These are phyloP conservation scores for Sus scrofa DNA, from an alignment of 2,113 vertebrate genomes.

Conservation along the genomic window T2T-Sscrofa CM000819.6:69327501-69328000, in stretches of 20 bases:
- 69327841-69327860: not conserved
- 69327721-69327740: not conserved
- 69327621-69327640: not conserved
- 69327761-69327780: constrained; percentile 2
- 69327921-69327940: too few species aligned
- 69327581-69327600: not conserved
- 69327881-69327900: too few species aligned
- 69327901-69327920: too few species aligned
- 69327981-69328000: too few species aligned
- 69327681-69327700: not conserved
- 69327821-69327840: not conserved
- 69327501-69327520: not conserved
- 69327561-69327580: not conserved
- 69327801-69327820: not conserved
- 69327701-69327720: not conserved
- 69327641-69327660: not conserved
- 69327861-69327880: not conserved
- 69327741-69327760: not conserved
- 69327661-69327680: not conserved
- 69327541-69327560: not conserved
- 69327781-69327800: not conserved
- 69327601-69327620: not conserved
- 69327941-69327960: too few species aligned
- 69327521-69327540: not conserved
- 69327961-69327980: too few species aligned